Percentiles rank a stretch among this genome's conserved stretches.
Conservation (phyloP, 2,888 invertebrate genomes). For the Ypsolopha scabrella region DNA sequence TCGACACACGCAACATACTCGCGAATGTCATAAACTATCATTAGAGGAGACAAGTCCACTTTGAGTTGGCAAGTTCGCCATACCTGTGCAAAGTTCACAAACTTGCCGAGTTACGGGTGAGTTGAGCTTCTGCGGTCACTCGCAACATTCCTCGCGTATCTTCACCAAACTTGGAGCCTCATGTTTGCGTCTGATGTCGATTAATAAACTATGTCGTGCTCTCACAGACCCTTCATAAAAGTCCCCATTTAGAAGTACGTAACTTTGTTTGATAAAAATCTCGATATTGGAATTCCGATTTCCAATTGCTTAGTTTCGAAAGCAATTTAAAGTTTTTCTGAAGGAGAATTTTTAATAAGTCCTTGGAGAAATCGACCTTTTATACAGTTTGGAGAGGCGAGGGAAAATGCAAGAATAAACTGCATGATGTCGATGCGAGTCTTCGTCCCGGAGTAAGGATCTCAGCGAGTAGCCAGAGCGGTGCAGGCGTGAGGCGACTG, state of each 20-base stretch:
- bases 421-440: conserved; percentile 15
- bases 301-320: not conserved
- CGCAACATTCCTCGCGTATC: not conserved
- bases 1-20: not conserved
- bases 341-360: conserved; percentile 53
- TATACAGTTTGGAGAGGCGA: conserved; percentile 36
- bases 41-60: conserved; percentile 11
- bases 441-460: conserved; percentile 9
- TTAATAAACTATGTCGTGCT: no score
- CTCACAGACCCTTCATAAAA: not conserved
- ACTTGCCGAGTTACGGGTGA: not conserved
- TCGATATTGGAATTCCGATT: not conserved
- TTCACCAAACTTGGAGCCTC: no score
- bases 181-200: no score
- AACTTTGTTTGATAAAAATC: not conserved
- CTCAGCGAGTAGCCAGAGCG: conserved; percentile 13
- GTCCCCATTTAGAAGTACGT: not conserved
- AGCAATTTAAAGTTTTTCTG: conserved; percentile 16
- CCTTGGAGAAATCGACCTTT: conserved; percentile 29
- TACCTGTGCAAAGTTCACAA: conserved; percentile 9
- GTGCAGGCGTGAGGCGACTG: conserved; percentile 1
- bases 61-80: conserved; percentile 8
- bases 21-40: conserved; percentile 10
- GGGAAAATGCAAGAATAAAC: conserved; percentile 31
- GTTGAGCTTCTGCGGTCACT: not conserved